A percentile compares a stretch with the other conserved stretches of the same genome.
Evolutionary conservation across 2,888 invertebrate species (phyloP).

Genomic region (Thera britannica): DNA sequence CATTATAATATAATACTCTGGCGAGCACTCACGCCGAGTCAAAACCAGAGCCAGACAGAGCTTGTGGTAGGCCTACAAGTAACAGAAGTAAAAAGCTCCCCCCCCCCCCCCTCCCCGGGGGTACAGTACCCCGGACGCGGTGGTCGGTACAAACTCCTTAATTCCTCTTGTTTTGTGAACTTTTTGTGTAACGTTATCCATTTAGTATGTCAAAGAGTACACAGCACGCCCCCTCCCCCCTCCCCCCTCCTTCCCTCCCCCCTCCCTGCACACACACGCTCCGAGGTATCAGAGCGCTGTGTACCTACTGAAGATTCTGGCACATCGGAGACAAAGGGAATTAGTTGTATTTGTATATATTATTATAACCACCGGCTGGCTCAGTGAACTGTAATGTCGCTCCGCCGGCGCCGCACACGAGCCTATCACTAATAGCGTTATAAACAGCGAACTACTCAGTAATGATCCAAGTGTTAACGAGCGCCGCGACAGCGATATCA

Average conservation of each 20-base stretch:
- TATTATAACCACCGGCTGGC: constrained; percentile 6
- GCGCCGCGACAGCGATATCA: no score
- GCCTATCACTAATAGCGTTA: no score
- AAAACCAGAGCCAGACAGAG: no score
- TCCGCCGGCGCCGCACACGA: neutral
- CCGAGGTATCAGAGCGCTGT: constrained; percentile 9
- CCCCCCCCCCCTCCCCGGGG: neutral
- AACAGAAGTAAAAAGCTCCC: no score
- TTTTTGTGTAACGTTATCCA: constrained; percentile 19
- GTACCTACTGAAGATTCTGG: constrained; percentile 25
- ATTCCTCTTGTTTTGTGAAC: constrained; percentile 18
- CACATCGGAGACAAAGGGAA: constrained; percentile 27
- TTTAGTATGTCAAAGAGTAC: constrained; percentile 19
- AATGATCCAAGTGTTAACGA: neutral
- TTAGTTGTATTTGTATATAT: constrained; percentile 26
- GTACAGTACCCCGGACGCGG: constrained; percentile 8
- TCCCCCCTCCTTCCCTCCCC: neutral
- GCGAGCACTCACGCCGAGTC: no score
- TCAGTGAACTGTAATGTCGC: neutral
- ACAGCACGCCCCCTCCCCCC: constrained; percentile 13
- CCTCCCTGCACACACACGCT: constrained; percentile 3
- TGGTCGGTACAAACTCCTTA: constrained; percentile 1
- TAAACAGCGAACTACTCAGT: neutral
- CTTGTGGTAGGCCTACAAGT: no score
- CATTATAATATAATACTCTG: no score